phyloP scores from a whole-genome alignment of 2,113 vertebrate genomes.

The Charina bottae region DNA sequence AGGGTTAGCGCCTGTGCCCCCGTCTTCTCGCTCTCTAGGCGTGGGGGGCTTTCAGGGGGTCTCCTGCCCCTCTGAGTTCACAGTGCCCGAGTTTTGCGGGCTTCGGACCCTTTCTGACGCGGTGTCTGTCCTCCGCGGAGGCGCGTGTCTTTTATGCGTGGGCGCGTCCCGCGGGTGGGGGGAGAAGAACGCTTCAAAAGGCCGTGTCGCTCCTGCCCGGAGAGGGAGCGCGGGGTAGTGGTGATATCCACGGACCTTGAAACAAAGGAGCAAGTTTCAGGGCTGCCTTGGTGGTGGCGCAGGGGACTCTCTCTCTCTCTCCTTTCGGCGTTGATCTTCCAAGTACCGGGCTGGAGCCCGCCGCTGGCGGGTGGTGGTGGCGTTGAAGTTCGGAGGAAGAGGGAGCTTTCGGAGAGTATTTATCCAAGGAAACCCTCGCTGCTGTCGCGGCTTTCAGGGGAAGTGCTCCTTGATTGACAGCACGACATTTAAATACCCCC shows the following conservation, averaged over 20 bases:
- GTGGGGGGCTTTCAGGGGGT: not conserved
- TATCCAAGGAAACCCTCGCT: constrained; percentile 45
- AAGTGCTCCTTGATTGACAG: constrained; percentile 82
- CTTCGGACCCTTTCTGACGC: constrained; percentile 63
- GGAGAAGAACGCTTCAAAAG: not conserved
- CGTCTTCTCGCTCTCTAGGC: not conserved
- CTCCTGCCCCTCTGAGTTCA: not conserved
- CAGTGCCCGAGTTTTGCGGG: not conserved
- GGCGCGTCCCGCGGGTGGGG: too few relatives aligned
- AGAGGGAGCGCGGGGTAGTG: constrained; percentile 44
- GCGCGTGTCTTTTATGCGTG: constrained; percentile 43
- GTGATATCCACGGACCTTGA: constrained; percentile 73
- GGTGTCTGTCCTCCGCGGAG: constrained; percentile 56
- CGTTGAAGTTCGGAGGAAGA: constrained; percentile 17
- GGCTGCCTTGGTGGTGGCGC: constrained; percentile 51
- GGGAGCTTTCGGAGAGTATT: constrained; percentile 23
- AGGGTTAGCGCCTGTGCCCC: not conserved
- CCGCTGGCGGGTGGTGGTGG: constrained; percentile 42
- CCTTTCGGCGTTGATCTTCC: constrained; percentile 25
- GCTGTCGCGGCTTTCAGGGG: constrained; percentile 63
- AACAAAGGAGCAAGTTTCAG: constrained; percentile 80
- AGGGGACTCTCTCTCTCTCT: constrained; percentile 8
- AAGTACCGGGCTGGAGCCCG: constrained; percentile 50
- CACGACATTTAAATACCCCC: constrained; percentile 85
- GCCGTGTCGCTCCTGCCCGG: constrained; percentile 59